Conservation (phyloP, 1,140 invertebrate genomes). For the Nasonia longicornis region DNA sequence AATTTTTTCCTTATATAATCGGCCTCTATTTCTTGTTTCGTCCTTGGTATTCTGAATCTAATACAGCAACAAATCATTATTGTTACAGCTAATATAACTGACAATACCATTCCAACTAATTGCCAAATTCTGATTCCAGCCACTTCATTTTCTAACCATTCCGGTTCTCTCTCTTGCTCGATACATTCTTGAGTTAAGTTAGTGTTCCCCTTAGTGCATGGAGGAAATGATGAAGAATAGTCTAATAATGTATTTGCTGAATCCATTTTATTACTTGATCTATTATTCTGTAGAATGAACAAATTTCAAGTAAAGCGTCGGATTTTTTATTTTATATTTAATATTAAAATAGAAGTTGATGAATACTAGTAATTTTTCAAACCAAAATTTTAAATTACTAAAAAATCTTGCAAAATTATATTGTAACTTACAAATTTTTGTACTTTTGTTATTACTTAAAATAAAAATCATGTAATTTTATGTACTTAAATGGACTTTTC, state of each 20-base stretch:
- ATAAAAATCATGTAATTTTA: no score
- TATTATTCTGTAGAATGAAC: no score
- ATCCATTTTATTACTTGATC: constrained; percentile 15
- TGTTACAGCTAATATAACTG: constrained; percentile 64
- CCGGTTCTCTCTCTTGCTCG: constrained; percentile 28
- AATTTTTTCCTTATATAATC: constrained; percentile 88
- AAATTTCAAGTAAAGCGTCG: no score
- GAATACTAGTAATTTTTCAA: no score
- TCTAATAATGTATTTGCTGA: constrained; percentile 5
- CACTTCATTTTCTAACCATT: constrained; percentile 63
- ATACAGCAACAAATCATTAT: constrained; percentile 89
- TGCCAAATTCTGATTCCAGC: constrained; percentile 65
- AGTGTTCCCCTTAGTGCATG: background rate
- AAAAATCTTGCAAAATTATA: no score
- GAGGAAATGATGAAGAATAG: background rate
- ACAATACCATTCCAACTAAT: constrained; percentile 62
- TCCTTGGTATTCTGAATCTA: constrained; percentile 87
- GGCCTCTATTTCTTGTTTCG: constrained; percentile 93
- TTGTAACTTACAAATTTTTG: no score
- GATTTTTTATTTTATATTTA: no score
- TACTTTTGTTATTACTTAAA: no score
- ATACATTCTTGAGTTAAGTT: constrained; percentile 4
- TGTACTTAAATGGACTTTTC: no score
- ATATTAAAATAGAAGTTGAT: no score
- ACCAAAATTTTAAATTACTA: no score